Percentiles rank a stretch among this genome's conserved stretches.
These are phyloP conservation scores for Nomia melanderi DNA, from an alignment of 1,140 invertebrate genomes.

Conservation along the genomic window DNA sequence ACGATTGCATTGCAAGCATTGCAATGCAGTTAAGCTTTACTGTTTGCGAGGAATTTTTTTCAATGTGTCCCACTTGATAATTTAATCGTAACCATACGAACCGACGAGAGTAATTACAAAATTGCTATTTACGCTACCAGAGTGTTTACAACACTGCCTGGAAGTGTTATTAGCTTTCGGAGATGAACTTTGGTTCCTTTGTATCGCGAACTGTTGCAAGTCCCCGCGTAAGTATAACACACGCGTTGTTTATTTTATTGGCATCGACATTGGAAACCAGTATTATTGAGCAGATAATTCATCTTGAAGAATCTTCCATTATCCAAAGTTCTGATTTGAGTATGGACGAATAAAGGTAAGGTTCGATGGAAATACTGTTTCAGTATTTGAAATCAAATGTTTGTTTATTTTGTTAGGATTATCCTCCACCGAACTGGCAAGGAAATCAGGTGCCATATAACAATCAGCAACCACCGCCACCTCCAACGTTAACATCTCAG, in stretches of 20 bases:
- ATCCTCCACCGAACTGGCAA: slow-evolving; percentile 77
- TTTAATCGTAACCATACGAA: neutral
- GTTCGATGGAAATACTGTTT: slow-evolving; percentile 56
- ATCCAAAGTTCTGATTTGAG: slow-evolving; percentile 66
- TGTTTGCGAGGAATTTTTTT: neutral
- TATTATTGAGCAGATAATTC: slow-evolving; percentile 66
- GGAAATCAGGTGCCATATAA: slow-evolving; percentile 75
- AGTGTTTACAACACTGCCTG: slow-evolving; percentile 46
- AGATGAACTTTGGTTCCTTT: slow-evolving; percentile 42
- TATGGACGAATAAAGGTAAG: slow-evolving; percentile 70
- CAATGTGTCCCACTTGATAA: neutral
- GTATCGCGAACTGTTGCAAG: slow-evolving; percentile 40
- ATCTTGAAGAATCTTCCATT: slow-evolving; percentile 65
- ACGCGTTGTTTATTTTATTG: slow-evolving; percentile 67
- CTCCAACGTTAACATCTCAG: slow-evolving; percentile 63
- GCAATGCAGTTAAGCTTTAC: slow-evolving; percentile 12
- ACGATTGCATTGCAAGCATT: neutral
- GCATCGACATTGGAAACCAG: slow-evolving; percentile 62
- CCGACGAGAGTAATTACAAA: slow-evolving; percentile 12
- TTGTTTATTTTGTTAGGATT: slow-evolving; percentile 74
- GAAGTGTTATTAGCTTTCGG: slow-evolving; percentile 18
- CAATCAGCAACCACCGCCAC: slow-evolving; percentile 74
- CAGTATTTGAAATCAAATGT: slow-evolving; percentile 44
- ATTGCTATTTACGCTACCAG: slow-evolving; percentile 7
- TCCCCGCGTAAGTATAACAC: slow-evolving; percentile 66